Evolutionary conservation across 1,140 invertebrate genomes (phyloP).

Genomic region (Ceratoteleas bidentatus): DNA sequence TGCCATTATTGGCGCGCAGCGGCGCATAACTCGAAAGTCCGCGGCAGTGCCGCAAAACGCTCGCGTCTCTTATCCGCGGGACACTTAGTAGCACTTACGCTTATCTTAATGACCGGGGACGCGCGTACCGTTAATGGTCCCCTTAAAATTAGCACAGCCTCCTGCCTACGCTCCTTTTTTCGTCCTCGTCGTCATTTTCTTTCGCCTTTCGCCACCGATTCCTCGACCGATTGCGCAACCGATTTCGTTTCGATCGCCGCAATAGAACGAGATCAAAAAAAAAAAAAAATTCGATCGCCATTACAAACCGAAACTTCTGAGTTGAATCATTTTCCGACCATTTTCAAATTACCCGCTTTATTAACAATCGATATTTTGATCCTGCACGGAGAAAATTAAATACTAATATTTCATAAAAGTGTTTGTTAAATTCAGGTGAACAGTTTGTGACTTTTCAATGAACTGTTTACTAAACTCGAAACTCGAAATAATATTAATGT

Average conservation of each 20-base stretch:
- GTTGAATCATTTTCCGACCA: too few relatives aligned
- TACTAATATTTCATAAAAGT: too few relatives aligned
- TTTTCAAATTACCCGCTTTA: too few relatives aligned
- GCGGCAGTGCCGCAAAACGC: conserved; percentile 23
- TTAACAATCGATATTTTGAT: too few relatives aligned
- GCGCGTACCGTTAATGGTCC: conserved; percentile 80
- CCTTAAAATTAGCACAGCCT: conserved; percentile 77
- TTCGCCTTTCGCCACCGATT: conserved; percentile 49
- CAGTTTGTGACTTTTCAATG: too few relatives aligned
- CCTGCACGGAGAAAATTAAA: too few relatives aligned
- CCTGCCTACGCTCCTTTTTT: conserved; percentile 55
- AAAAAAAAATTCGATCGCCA: too few relatives aligned
- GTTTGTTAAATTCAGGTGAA: too few relatives aligned
- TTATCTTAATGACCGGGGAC: conserved; percentile 81
- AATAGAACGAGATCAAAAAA: too few relatives aligned
- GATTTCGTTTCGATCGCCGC: conserved; percentile 9
- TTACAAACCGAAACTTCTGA: too few relatives aligned
- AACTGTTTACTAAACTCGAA: too few relatives aligned
- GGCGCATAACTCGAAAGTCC: conserved; percentile 64
- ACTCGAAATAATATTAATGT: too few relatives aligned
- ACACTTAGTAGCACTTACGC: conserved; percentile 82
- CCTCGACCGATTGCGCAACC: conserved; percentile 50
- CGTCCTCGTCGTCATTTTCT: conserved; percentile 41
- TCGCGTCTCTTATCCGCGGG: conserved; percentile 76
- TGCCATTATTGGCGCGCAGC: conserved; percentile 66